phyloP scores from a whole-genome alignment of 2,888 invertebrate genomes.

The Plutella xylostella region DNA sequence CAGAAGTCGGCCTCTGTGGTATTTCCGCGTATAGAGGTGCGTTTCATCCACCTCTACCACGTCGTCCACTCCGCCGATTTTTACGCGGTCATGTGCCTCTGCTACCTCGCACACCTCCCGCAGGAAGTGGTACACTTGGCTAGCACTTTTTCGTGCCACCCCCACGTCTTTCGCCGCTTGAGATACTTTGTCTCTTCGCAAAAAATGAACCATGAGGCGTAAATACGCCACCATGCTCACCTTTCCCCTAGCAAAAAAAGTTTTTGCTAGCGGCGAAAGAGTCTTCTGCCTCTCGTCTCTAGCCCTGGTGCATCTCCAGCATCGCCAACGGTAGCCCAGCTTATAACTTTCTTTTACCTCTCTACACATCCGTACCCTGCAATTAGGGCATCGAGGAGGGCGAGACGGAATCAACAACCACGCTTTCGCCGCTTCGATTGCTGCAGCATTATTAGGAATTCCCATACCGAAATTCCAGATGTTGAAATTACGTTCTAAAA shows the following conservation, averaged over 20 bases:
- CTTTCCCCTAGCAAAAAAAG: not conserved
- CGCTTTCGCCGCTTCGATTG: not conserved
- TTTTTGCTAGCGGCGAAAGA: not conserved
- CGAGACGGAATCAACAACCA: not conserved
- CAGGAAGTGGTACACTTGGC: not conserved
- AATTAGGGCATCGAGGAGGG: not conserved
- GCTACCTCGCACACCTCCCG: not conserved
- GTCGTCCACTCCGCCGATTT: not conserved
- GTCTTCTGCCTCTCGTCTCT: not conserved
- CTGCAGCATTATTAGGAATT: not conserved
- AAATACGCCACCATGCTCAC: not conserved
- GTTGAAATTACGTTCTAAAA: not conserved
- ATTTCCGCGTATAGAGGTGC: not conserved
- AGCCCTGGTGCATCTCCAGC: not conserved
- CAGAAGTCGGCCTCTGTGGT: not conserved
- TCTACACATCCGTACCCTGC: not conserved
- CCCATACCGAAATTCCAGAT: not conserved
- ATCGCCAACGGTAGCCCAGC: not conserved
- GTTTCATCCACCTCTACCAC: conserved; percentile 2
- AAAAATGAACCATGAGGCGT: not conserved
- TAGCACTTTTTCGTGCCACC: not conserved
- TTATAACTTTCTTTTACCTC: not conserved
- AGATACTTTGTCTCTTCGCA: not conserved
- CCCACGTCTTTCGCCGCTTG: not conserved
- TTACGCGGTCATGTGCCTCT: not conserved